Conservation (phyloP, 1,140 invertebrate genomes). For the Listronotus bonariensis region DNA sequence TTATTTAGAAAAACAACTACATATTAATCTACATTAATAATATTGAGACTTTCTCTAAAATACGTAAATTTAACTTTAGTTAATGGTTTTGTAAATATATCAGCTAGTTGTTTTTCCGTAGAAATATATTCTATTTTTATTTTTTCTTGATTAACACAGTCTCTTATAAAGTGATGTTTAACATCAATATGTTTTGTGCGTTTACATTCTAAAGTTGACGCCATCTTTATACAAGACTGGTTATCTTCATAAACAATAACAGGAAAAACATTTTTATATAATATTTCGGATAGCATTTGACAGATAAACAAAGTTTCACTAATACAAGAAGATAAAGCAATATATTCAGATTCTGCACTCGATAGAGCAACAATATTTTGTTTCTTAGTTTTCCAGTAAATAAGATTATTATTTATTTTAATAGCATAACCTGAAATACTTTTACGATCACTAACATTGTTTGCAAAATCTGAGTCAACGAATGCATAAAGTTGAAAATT, state of each 20-base stretch:
- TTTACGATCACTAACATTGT: conserved; percentile 22
- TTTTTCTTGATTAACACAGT: not conserved
- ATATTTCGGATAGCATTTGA: conserved; percentile 44
- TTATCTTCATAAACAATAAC: conserved; percentile 17
- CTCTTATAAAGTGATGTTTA: conserved; percentile 48
- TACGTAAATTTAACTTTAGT: conserved; percentile 3
- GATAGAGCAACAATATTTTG: conserved; percentile 50
- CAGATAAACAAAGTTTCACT: conserved; percentile 50
- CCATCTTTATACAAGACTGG: conserved; percentile 13
- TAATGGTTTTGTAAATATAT: conserved; percentile 40
- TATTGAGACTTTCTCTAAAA: conserved; percentile 2
- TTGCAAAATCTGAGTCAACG: conserved; percentile 35
- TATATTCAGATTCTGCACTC: conserved; percentile 56
- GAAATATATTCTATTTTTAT: conserved; percentile 27
- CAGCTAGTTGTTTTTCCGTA: conserved; percentile 28
- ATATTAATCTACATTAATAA: not conserved
- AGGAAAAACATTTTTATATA: conserved; percentile 39
- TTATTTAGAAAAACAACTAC: too few relatives aligned
- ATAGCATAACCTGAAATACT: conserved; percentile 28
- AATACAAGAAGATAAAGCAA: conserved; percentile 47
- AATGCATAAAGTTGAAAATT: conserved; percentile 12
- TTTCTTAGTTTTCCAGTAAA: conserved; percentile 19
- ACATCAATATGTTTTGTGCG: conserved; percentile 51
- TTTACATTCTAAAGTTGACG: conserved; percentile 11
- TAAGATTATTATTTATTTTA: conserved; percentile 32